Evolutionary conservation across 2,888 invertebrate genomes (phyloP).

Genomic region (Dorcus parallelipipedus): DNA sequence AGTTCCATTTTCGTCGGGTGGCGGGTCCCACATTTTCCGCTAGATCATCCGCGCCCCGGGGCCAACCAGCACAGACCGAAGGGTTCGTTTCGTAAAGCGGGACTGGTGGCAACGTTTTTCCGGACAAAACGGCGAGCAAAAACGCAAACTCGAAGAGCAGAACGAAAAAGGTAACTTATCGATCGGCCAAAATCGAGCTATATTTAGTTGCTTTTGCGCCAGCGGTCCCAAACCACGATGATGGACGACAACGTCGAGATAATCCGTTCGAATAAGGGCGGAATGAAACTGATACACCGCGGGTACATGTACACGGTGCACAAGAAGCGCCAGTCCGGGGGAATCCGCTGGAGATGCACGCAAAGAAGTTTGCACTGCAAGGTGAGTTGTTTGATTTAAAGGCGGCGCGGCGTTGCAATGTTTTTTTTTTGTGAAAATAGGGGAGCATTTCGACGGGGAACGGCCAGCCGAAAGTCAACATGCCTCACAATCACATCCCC

Average conservation of each 20-base stretch:
- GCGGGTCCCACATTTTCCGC: too few species aligned
- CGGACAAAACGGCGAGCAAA: too few species aligned
- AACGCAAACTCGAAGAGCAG: neutral
- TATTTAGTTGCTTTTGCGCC: conserved; percentile 30
- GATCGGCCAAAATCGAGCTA: conserved; percentile 26
- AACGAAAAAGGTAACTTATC: conserved; percentile 32
- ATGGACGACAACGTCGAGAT: conserved; percentile 36
- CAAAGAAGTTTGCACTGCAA: conserved; percentile 47
- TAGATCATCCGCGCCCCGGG: too few species aligned
- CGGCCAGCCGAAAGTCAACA: conserved; percentile 43
- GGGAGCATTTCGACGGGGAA: conserved; percentile 46
- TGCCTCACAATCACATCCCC: conserved; percentile 50
- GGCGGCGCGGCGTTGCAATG: neutral
- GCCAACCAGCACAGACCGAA: too few species aligned
- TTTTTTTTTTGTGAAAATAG: conserved; percentile 21
- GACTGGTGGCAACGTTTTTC: too few species aligned
- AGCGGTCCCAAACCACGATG: conserved; percentile 26
- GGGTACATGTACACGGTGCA: conserved; percentile 53
- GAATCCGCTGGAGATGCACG: conserved; percentile 51
- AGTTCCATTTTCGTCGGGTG: neutral
- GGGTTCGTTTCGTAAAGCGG: too few species aligned
- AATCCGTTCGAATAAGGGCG: conserved; percentile 50
- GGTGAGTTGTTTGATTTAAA: conserved; percentile 28
- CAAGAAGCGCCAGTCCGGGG: conserved; percentile 45
- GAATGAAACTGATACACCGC: conserved; percentile 49